Conservation (phyloP, 2,113 vertebrate genomes). For the Alaudala cheleensis region DNA sequence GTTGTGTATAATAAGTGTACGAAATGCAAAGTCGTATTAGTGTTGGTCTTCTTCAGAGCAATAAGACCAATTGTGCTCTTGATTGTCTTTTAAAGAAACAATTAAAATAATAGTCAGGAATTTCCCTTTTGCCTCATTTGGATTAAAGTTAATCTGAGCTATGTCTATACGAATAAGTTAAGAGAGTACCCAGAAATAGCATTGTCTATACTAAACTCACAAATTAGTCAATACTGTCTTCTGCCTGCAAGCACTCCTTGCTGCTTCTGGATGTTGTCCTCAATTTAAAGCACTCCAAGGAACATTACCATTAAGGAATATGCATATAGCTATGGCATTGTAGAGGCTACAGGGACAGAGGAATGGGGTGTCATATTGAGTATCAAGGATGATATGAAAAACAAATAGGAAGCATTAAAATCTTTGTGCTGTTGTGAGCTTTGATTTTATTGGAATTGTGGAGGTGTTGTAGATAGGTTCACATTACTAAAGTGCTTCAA, state of each 20-base stretch:
- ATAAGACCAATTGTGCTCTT: background rate
- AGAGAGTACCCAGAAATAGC: background rate
- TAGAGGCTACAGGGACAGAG: background rate
- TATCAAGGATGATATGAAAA: background rate
- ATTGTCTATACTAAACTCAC: background rate
- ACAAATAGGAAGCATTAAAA: background rate
- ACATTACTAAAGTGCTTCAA: background rate
- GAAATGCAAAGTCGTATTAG: background rate
- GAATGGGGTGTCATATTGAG: background rate
- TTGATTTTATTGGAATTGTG: background rate
- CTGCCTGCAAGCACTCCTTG: background rate
- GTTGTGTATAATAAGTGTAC: background rate
- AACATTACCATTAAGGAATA: background rate
- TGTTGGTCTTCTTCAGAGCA: background rate
- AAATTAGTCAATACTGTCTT: background rate
- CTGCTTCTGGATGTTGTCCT: background rate
- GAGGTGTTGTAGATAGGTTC: background rate
- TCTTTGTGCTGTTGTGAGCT: background rate
- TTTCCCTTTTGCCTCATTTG: conserved; percentile 18
- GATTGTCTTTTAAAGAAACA: background rate
- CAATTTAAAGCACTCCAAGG: background rate
- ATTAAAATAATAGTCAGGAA: conserved; percentile 7
- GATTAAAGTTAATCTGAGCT: background rate
- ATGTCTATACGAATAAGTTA: background rate
- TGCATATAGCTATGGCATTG: background rate